phyloP scores from a whole-genome alignment of 2,888 invertebrate genomes.

The Poecilus cupreus region DNA sequence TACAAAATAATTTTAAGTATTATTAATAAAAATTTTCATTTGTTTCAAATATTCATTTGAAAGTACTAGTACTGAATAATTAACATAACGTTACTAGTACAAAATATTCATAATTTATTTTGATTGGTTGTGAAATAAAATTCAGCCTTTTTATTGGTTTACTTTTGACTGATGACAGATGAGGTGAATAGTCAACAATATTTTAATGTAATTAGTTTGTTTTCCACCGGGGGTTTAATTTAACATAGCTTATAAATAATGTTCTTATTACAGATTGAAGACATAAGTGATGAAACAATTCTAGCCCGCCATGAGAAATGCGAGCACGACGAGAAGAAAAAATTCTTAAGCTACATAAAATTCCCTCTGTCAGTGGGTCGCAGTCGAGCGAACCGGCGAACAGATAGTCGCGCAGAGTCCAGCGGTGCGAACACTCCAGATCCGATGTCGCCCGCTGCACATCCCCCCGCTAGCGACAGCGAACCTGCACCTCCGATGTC shows the following conservation, averaged over 20 bases:
- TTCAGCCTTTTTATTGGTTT: too few relatives aligned
- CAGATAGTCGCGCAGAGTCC: conserved; percentile 81
- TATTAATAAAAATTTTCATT: too few relatives aligned
- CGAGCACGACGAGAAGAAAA: conserved; percentile 87
- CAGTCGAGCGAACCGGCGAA: conserved; percentile 78
- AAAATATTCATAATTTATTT: too few relatives aligned
- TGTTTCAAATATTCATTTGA: too few relatives aligned
- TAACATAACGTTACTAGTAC: too few relatives aligned
- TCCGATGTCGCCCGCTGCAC: conserved; percentile 76
- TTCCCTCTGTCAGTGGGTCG: conserved; percentile 71
- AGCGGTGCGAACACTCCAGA: conserved; percentile 86
- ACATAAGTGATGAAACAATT: conserved; percentile 85
- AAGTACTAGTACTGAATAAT: too few relatives aligned
- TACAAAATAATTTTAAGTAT: too few relatives aligned
- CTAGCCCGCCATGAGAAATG: conserved; percentile 83
- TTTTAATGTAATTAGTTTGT: too few relatives aligned
- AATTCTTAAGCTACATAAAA: conserved; percentile 79
- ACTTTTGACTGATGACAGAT: too few relatives aligned
- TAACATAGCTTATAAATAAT: background rate
- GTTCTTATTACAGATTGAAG: conserved; percentile 77
- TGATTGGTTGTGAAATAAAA: too few relatives aligned
- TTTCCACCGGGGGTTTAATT: too few relatives aligned
- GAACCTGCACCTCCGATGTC: conserved; percentile 71
- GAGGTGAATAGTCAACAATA: too few relatives aligned
- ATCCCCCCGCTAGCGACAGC: background rate